Evolutionary conservation across 2,888 invertebrate species (phyloP), one percentile per base, ranked within the genome.

Genomic region (Carabus problematicus): DNA sequence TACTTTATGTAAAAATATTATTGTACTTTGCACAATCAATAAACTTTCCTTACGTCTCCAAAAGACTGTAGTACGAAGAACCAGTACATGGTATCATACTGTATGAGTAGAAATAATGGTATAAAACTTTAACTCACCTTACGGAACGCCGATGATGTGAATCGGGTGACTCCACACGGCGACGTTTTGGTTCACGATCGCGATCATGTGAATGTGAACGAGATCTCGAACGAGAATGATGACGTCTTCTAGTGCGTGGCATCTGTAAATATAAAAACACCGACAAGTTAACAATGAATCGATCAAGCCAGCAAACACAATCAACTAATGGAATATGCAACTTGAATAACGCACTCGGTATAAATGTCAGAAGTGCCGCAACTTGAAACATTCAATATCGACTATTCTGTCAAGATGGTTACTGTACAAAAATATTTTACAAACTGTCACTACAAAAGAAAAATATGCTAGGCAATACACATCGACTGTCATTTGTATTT

Each of bases 211-310:
- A 87, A 70, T 85, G 81, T 60, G 88, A 87, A 74, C 86, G 84
- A 73, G 88, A 87, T 73, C 85, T 88, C 43, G 87, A 88, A 60
- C 87, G 80, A 71, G 89, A 88, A 79, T 91, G 90, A 81, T 92
- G 91, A 84, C 92, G 90, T 85, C 93, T 90, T 76, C 92, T 87
- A 74, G 90, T 90, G 76, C 92, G 89, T 79, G 93, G 93, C 93
- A 93, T 93, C 93, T 93, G 84, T 71, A 52, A 49, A 52, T 16
- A 7, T 16, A 52, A 52, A 52, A 52, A n/a, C 19, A 52, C 11
- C 16, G 19, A 12, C 14, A 2, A 29, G 18, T 52, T 52, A 52
- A 49, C 18, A 7, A 14, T 47, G 11, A 11, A 47, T 47, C 47
- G 16, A 47, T 47, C 14, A 3, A 6, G 6, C 12, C 7, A 11